Evolutionary conservation across 2,797 vertebrate genomes (phyloP), one percentile per base, ranked within the genome.

Genomic region (Chloroceryle amazona): DNA sequence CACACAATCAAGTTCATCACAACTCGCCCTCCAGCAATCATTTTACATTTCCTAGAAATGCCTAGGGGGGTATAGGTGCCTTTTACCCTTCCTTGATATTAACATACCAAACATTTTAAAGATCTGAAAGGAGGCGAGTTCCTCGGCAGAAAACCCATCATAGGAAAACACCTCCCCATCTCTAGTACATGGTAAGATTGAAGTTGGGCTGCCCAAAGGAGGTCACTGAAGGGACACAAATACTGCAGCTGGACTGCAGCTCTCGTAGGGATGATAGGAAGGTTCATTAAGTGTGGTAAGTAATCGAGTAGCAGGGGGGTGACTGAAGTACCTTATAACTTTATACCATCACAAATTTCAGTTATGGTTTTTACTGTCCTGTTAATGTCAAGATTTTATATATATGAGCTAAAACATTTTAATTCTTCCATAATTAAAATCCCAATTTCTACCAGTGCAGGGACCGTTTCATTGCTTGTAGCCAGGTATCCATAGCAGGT

Each of bases 401-500:
- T 42, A 89, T 55, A 85, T 0, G 15, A 92, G 88, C 68, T 42
- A 58, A 84, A 81, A 54, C 0, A 1, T 57, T 71, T 58, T 47
- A n/a, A 72, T 93, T 90, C 58, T 90, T 90, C 31, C 63, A 13
- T 26, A 37, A 70, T 21, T 60, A 70, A 78, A 96, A 97, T 1
- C 86, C 75, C 71, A 98, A 97, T 93, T 72, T 98, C 96, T 99
- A 99, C 99, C 99, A 99, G 80, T 99, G 97, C 98, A 99, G 98
- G 62, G 99, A 99, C 66, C 98, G 97, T 28, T 95, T 98, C 71
- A 99, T 98, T 5, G 99, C 99, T 91, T 98, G 98, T 72, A 99
- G 98, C 99, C 99, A 99, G 94, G 97, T 98, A 93, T 98, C 98
- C 95, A 99, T 98, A 66, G 97, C 91, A 16, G 89, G 85, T 85